phyloP scores from a whole-genome alignment of 2,888 invertebrate genomes.

The Diaphora mendica region DNA sequence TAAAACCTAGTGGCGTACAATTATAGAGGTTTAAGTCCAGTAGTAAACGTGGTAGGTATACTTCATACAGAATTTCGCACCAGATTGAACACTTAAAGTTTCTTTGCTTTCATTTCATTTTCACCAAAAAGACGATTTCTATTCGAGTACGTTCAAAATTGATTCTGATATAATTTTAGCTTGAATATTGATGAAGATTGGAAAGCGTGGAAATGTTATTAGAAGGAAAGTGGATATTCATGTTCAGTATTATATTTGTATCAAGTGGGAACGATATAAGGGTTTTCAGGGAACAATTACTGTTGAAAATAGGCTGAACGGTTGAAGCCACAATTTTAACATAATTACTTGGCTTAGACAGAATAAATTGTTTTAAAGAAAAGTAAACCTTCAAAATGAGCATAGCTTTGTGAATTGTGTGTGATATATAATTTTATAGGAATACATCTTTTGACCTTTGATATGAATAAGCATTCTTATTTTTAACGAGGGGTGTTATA shows the following conservation, averaged over 20 bases:
- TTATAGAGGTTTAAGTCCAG: too few species aligned
- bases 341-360: background rate
- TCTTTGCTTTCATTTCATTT: conserved; percentile 3
- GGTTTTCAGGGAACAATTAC: background rate
- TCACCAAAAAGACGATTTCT: background rate
- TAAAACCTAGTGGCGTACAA: too few species aligned
- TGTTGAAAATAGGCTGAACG: background rate
- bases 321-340: background rate
- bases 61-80: background rate
- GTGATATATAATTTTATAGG: too few species aligned
- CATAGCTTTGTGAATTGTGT: background rate
- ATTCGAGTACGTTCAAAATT: conserved; percentile 1
- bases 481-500: background rate
- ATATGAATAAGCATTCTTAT: background rate
- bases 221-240: background rate
- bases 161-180: background rate
- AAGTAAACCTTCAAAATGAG: too few species aligned
- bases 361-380: too few species aligned
- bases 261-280: background rate
- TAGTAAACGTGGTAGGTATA: too few species aligned
- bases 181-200: background rate
- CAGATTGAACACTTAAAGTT: background rate
- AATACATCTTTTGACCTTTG: background rate
- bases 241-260: background rate
- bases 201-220: background rate